Base-by-base conservation (phyloP, 2,888 invertebrate species). In the Globia sparganii region DNA sequence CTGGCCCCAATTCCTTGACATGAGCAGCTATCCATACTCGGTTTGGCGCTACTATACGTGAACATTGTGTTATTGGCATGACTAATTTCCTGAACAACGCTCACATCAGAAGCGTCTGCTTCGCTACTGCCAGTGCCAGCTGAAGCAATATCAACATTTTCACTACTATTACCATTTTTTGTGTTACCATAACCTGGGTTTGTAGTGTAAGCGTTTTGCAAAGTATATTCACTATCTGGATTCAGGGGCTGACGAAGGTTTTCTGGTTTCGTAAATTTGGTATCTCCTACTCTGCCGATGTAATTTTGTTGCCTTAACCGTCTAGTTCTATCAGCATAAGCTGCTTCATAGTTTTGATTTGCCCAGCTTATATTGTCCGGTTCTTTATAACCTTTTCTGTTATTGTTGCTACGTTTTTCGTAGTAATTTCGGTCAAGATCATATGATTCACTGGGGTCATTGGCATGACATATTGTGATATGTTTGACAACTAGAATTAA, bases 311-410 rank as follows among this genome's bases (percentile, higher is more conserved):
- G 21, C 43, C 18, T 73, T 68, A 28, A 21, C 46, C 15, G 21
- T 72, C 31, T 56, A 56, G 25, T 31, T 58, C 37, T 49, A 13
- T 80, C 74, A 58, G 46, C 46, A 34, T 67, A 67, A 34, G 66
- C 46, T 62, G 21, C 31, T 67, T 59, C 68, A 66, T 69, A 68
- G 25, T 34, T 34, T 69, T 75, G n/a, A 72, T 68, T 80, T 40
- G n/a, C 56, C 13, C 37, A 43, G 31, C 15, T 72, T 40, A 49
- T 8, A 46, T 46, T 46, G 53, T 59, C 59, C 2, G 31, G 13
- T 15, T 56, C 62, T 31, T 43, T 13, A 49, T 59, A 67, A 1
- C 59, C 43, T 37, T 15, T 40, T 61, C 46, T 56, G n/a, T 61
- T 59, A 79, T 61, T 64, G 2, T 4, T 67, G 25, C 15, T 78